Evolutionary conservation across 2,888 invertebrate species (phyloP).

Genomic region (Hemistola chrysoprasaria): DNA sequence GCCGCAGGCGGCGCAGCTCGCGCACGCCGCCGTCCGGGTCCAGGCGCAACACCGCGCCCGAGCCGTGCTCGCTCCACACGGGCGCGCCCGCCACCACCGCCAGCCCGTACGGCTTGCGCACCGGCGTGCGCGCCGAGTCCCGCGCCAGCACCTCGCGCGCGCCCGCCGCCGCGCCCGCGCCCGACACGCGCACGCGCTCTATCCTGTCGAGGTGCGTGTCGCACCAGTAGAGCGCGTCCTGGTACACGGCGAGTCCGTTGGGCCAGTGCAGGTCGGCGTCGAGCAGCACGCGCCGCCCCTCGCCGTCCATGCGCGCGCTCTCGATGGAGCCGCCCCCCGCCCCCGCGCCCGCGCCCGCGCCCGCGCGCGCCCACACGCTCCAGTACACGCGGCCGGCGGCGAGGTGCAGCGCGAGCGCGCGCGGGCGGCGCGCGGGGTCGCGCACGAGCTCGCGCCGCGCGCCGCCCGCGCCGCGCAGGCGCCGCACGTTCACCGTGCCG

Average conservation of each 20-base stretch:
- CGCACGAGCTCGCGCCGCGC: constrained; percentile 81
- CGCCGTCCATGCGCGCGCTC: constrained; percentile 89
- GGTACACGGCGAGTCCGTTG: constrained; percentile 84
- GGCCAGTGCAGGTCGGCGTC: constrained; percentile 85
- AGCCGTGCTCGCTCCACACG: constrained; percentile 87
- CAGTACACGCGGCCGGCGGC: constrained; percentile 87
- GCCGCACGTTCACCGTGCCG: constrained; percentile 86
- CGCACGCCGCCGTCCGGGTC: constrained; percentile 79
- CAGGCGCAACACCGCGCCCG: constrained; percentile 85
- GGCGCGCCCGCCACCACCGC: constrained; percentile 60
- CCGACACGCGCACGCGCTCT: constrained; percentile 73
- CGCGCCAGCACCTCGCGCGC: constrained; percentile 65
- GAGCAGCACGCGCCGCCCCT: constrained; percentile 80
- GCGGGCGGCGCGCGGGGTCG: constrained; percentile 81
- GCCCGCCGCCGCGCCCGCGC: constrained; percentile 29
- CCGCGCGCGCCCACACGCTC: constrained; percentile 85
- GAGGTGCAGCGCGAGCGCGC: constrained; percentile 86
- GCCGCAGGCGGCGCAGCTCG: constrained; percentile 81
- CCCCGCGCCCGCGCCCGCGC: constrained; percentile 36
- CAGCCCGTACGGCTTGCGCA: constrained; percentile 87
- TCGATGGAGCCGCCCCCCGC: no score
- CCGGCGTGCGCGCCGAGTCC: constrained; percentile 50
- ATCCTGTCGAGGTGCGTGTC: constrained; percentile 87
- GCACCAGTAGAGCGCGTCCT: constrained; percentile 76
- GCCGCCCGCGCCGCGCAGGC: constrained; percentile 81